Evolutionary conservation across 2,888 invertebrate species (phyloP).

Genomic region (Glyphotaelius pellucidus): DNA sequence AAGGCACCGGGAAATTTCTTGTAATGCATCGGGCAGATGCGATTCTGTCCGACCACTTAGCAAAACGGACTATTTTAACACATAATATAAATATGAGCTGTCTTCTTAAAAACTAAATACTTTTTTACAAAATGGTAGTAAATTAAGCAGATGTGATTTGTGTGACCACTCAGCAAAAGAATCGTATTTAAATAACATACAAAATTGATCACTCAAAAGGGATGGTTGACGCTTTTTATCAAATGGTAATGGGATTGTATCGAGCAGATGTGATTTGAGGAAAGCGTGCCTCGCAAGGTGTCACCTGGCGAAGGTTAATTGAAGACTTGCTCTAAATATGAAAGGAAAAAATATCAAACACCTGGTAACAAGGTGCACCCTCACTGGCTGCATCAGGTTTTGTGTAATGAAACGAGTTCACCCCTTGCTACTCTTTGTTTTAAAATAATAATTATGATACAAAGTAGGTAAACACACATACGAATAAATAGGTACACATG

Average conservation of each 20-base stretch:
- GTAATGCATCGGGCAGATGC: constrained; percentile 26
- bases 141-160: constrained; percentile 3
- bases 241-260: not conserved
- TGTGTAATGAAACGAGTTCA: constrained; percentile 3
- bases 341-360: constrained; percentile 12
- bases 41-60: not conserved
- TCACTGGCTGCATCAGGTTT: not conserved
- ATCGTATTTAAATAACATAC: not conserved
- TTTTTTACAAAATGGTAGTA: not conserved
- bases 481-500: too few species aligned
- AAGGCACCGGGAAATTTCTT: not conserved
- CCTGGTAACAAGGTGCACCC: constrained; percentile 41
- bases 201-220: not conserved
- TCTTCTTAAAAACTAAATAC: not conserved
- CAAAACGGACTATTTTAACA: not conserved
- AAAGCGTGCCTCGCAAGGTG: constrained; percentile 60
- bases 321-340: constrained; percentile 59
- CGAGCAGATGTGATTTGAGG: constrained; percentile 55
- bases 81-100: not conserved
- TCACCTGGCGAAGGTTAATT: constrained; percentile 61
- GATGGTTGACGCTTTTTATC: not conserved
- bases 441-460: not conserved
- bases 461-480: too few species aligned
- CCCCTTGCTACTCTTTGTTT: constrained; percentile 20
- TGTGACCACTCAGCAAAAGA: not conserved